Base-by-base conservation (phyloP, 2,113 vertebrate species). In the Myxocyprinus asiaticus region DNA sequence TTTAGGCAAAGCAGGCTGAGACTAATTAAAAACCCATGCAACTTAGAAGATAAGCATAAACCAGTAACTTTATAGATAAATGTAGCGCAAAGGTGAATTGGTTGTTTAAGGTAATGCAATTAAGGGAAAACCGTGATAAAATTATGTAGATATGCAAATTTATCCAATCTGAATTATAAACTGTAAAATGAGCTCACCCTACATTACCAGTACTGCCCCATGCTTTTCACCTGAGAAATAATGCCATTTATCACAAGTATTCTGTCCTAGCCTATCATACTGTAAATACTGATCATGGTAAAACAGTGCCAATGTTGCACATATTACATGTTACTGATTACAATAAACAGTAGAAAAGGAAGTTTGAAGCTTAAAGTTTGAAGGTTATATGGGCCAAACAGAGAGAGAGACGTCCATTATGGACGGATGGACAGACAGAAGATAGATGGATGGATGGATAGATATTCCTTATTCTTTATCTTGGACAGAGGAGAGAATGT, bases 81-180 rank as follows among this genome's bases (percentile, higher is more conserved):
- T 67, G 48, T 53, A 64, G 7, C 42, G 33, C 7, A 63, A 47
- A 48, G 51, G 47, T 73, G 9, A 55, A 73, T 62, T 14, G 71
- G 48, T 67, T 14, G 22, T 33, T 33, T 33, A 33, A 33, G 22
- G 22, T 67, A 76, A 9, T 79, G 53, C 58, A 14, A 43, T 44
- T 9, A 53, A 11, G 17, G 11, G 1, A 55, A 69, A 53, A 11
- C 10, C 15, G 9, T 44, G 42, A 7, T 48, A 48, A 48, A 48
- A 48, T 48, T 7, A 42, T 33, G 50, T 12, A 53, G 4, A 11
- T 68, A 51, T 68, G 47, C 47, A 51, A 51, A 53, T 69, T 0
- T 14, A 69, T 55, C 17, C 50, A 55, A 33, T 53, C 7, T 53
- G 22, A 10, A 11, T 48, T 1, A 33, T 33, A 33, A 33, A 33